Percentiles rank a stretch among this genome's conserved stretches.
phyloP scores from a whole-genome alignment of 92 coral and sea anemone species.

The Palythoa caribaeorum region DNA sequence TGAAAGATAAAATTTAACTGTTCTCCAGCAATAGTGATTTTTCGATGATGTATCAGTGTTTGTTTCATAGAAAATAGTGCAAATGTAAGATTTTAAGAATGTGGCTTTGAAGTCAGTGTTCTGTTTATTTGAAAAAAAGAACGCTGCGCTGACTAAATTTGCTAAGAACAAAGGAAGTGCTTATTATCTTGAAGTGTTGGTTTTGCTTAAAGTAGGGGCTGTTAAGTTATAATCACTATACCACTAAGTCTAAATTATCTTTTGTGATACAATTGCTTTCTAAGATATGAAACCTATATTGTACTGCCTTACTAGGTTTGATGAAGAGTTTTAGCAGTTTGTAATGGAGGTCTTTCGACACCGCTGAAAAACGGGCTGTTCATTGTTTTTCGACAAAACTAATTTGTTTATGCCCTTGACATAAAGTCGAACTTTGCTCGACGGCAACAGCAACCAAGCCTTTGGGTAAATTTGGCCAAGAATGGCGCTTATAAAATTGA shows the following conservation, averaged over 20 bases:
- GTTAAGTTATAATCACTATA: neutral
- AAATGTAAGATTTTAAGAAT: too few relatives aligned
- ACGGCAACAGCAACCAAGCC: neutral
- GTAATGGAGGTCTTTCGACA: neutral
- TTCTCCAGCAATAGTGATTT: too few relatives aligned
- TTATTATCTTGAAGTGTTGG: too few relatives aligned
- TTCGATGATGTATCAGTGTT: too few relatives aligned
- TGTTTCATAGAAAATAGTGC: too few relatives aligned
- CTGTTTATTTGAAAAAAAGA: too few relatives aligned
- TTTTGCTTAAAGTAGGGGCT: neutral
- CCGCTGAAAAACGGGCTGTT: neutral
- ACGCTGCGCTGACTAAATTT: too few relatives aligned
- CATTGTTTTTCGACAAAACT: neutral
- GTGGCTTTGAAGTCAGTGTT: too few relatives aligned
- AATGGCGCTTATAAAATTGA: neutral
- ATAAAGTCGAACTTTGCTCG: constrained; percentile 9
- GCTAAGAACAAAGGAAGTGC: too few relatives aligned
- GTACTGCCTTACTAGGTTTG: neutral
- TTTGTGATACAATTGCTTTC: neutral
- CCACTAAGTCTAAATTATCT: neutral
- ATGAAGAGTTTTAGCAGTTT: neutral
- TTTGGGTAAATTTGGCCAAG: neutral
- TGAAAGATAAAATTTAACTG: too few relatives aligned
- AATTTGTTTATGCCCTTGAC: neutral
- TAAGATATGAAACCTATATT: neutral